phyloP scores from a whole-genome alignment of 2,797 vertebrate species.

The Lateolabrax maculatus region DNA sequence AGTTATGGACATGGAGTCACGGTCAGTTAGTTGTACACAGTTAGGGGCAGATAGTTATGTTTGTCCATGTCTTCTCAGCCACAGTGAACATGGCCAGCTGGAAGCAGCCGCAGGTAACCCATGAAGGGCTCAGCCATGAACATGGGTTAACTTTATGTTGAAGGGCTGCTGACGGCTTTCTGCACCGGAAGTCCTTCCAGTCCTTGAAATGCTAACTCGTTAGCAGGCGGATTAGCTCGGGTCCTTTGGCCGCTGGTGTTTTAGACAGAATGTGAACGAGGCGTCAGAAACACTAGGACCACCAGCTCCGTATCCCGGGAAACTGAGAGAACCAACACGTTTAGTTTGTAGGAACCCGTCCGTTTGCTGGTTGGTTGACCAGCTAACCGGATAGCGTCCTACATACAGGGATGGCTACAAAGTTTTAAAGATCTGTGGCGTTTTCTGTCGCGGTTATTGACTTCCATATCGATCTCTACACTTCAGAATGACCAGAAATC shows the following conservation, averaged over 20 bases:
- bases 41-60: too few relatives aligned
- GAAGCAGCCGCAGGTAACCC: too few relatives aligned
- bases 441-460: fast-evolving
- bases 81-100: too few relatives aligned
- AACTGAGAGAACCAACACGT: too few relatives aligned
- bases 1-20: too few relatives aligned
- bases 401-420: fast-evolving
- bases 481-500: fast-evolving
- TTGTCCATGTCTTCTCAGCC: too few relatives aligned
- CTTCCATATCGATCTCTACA: fast-evolving
- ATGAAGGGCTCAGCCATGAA: neutral
- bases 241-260: neutral
- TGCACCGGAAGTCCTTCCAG: constrained; percentile 69
- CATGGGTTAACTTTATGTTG: too few relatives aligned
- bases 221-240: constrained; percentile 37
- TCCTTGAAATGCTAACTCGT: constrained; percentile 65
- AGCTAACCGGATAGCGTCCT: constrained; percentile 27
- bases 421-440: fast-evolving
- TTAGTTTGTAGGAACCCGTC: too few relatives aligned
- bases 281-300: fast-evolving
- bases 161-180: neutral
- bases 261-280: fast-evolving
- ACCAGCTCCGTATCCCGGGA: too few relatives aligned
- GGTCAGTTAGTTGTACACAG: too few relatives aligned
- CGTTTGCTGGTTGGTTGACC: constrained; percentile 18